Percentiles rank a stretch among this genome's conserved stretches.
Evolutionary conservation across 2,113 vertebrate genomes (phyloP).

Genomic region (Perognathus longimembris): DNA sequence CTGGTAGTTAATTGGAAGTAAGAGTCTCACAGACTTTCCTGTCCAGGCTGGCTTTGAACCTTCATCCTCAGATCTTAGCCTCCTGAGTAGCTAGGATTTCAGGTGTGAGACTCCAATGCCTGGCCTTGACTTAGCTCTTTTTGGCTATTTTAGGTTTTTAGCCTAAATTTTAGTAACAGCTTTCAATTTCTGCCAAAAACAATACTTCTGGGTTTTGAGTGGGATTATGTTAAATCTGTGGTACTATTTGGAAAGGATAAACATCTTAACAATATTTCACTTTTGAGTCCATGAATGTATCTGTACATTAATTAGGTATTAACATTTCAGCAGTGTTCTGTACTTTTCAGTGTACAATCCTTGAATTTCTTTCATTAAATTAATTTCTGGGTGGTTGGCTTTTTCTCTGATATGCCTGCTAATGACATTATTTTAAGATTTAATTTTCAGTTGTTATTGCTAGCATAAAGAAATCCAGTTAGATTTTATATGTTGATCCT

Average conservation of each 20-base stretch:
- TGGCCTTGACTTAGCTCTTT: neutral
- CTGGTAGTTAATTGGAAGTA: too few species aligned
- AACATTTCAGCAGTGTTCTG: neutral
- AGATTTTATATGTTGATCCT: neutral
- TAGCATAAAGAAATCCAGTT: neutral
- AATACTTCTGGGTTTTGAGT: conserved; percentile 32
- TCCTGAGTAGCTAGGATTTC: too few species aligned
- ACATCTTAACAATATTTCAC: neutral
- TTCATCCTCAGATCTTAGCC: too few species aligned
- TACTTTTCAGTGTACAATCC: neutral
- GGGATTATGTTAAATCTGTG: neutral
- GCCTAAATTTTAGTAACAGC: neutral
- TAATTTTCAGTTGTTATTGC: conserved; percentile 4
- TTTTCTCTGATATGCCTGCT: neutral
- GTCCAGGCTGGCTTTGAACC: too few species aligned
- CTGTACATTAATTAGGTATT: neutral
- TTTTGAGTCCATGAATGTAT: conserved; percentile 17
- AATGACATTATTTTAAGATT: conserved; percentile 33
- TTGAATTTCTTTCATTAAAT: neutral
- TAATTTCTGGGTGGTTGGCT: neutral
- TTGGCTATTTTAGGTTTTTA: conserved; percentile 3
- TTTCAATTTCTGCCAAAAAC: conserved; percentile 4
- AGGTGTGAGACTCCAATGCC: neutral
- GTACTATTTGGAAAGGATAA: neutral
- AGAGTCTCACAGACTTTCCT: too few species aligned